Conservation (phyloP, 2,113 vertebrate species). For the Phylloscopus trochilus region DNA sequence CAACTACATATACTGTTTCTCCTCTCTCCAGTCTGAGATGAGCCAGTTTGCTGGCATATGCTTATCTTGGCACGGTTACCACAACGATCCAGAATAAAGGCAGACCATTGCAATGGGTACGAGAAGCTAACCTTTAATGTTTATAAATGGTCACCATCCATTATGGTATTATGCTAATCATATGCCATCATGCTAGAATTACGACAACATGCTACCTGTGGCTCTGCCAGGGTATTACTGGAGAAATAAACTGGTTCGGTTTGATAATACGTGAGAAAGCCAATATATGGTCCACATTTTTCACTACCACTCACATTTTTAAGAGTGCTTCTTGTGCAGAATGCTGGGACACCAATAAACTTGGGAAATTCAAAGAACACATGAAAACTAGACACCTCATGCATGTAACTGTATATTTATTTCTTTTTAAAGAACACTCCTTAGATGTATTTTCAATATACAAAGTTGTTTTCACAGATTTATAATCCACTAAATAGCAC, state of each 20-base stretch:
- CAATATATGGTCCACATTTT: not conserved
- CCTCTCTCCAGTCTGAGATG: not conserved
- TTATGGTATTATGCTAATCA: not conserved
- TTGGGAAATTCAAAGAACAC: slow-evolving; percentile 60
- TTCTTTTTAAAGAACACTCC: slow-evolving; percentile 87
- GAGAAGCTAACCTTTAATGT: not conserved
- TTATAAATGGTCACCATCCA: not conserved
- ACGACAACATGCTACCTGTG: not conserved
- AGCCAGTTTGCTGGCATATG: not conserved
- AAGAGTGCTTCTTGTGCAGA: not conserved
- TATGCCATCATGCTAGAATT: not conserved
- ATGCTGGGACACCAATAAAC: not conserved
- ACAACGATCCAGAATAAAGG: slow-evolving; percentile 6
- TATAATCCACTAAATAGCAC: slow-evolving; percentile 85
- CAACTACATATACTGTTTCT: not conserved
- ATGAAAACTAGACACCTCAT: slow-evolving; percentile 76
- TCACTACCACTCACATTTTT: not conserved
- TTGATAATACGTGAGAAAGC: not conserved
- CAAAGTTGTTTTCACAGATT: slow-evolving; percentile 87
- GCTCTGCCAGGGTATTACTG: not conserved
- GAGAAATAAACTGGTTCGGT: not conserved
- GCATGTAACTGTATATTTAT: slow-evolving; percentile 81
- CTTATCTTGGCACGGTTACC: not conserved
- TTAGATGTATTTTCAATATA: slow-evolving; percentile 82
- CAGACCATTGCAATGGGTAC: not conserved